These are phyloP conservation scores for Centruroides sculpturatus DNA, from an alignment of 1,140 invertebrate species.

Conservation along the genomic window DNA sequence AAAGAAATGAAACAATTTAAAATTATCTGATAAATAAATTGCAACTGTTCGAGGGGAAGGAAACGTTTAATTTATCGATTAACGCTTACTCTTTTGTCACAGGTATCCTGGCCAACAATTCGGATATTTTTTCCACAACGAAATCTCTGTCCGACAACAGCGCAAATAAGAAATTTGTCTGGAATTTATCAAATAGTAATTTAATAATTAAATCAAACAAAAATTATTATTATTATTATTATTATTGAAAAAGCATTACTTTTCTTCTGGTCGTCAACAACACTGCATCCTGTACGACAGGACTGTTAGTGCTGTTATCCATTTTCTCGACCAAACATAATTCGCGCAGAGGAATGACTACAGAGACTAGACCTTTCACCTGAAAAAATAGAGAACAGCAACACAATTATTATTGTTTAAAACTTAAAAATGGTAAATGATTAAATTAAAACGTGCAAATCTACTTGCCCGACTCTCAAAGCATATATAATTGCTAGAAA, in stretches of 20 bases:
- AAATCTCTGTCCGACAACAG: conserved; percentile 78
- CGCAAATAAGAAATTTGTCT: conserved; percentile 69
- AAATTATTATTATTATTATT: conserved; percentile 5
- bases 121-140: conserved; percentile 75
- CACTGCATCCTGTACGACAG: conserved; percentile 54
- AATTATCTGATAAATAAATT: no score
- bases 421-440: not conserved
- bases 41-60: not conserved
- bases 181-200: not conserved
- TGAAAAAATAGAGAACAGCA: conserved; percentile 27
- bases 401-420: not conserved
- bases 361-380: conserved; percentile 63
- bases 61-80: conserved; percentile 3
- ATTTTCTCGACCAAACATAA: conserved; percentile 54
- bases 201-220: conserved; percentile 10
- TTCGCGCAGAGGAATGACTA: conserved; percentile 78
- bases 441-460: not conserved
- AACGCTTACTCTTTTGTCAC: conserved; percentile 20
- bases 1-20: no score
- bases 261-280: conserved; percentile 64
- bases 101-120: conserved; percentile 51
- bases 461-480: conserved; percentile 75
- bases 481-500: conserved; percentile 90
- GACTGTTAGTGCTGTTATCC: conserved; percentile 35
- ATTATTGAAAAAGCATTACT: conserved; percentile 19